These are phyloP conservation scores for Upupa epops DNA, from an alignment of 2,113 vertebrate genomes.

Conservation along the genomic window DNA sequence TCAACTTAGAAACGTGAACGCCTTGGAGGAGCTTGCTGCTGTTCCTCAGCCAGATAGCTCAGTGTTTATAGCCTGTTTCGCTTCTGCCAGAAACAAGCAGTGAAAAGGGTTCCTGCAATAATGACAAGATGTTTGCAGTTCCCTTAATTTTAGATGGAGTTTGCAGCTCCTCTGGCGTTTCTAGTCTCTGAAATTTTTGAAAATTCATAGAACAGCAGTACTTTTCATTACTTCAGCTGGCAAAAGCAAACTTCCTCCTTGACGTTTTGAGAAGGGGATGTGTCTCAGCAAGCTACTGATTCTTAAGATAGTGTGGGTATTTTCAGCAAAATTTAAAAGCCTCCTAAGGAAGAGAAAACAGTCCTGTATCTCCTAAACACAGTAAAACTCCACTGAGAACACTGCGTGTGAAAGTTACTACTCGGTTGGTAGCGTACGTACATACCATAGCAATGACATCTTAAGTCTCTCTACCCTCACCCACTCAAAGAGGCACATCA, in stretches of 20 bases:
- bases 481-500: not conserved
- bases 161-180: not conserved
- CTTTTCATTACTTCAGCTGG: not conserved
- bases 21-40: not conserved
- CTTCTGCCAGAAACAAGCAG: slow-evolving; percentile 1
- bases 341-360: not conserved
- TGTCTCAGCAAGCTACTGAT: not conserved
- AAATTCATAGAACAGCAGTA: not conserved
- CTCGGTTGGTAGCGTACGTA: not conserved
- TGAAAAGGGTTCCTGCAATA: slow-evolving; percentile 11
- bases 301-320: not conserved
- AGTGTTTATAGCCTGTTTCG: not conserved
- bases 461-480: not conserved
- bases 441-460: not conserved
- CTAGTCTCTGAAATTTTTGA: not conserved
- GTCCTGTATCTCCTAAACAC: not conserved
- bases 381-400: not conserved
- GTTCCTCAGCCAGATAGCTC: not conserved
- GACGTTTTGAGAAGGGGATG: not conserved
- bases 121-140: not conserved
- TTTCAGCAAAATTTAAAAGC: slow-evolving; percentile 2
- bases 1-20: not conserved
- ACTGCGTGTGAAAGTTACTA: not conserved
- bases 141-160: not conserved
- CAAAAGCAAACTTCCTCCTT: not conserved